A percentile compares a stretch with the other conserved stretches of the same genome.
Evolutionary conservation across 2,797 vertebrate species (phyloP).

Genomic region (Sebastes variabilis): DNA sequence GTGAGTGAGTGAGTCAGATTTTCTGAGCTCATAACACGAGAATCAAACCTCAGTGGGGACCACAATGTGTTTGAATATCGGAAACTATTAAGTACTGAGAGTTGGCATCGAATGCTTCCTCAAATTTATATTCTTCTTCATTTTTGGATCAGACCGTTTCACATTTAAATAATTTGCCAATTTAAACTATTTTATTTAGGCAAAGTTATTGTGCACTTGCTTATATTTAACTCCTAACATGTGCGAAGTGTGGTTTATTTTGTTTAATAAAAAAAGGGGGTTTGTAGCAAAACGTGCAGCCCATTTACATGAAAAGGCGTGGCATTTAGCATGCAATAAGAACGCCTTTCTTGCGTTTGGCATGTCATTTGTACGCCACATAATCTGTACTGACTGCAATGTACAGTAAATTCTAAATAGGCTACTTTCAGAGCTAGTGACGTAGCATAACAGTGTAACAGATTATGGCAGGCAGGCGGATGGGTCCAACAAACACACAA

Average conservation of each 20-base stretch:
- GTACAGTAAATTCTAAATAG: too few species aligned
- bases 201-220: neutral
- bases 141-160: neutral
- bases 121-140: neutral
- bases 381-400: too few species aligned
- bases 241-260: neutral
- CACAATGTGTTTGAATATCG: neutral
- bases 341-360: too few species aligned
- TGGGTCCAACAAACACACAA: too few species aligned
- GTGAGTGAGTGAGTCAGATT: slow-evolving; percentile 30
- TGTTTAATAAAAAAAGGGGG: neutral
- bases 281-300: neutral
- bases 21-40: neutral
- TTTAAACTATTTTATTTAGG: neutral
- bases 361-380: too few species aligned
- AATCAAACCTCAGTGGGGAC: neutral
- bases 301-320: too few species aligned
- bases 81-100: neutral
- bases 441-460: too few species aligned
- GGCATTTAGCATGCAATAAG: too few species aligned
- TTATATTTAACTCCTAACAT: neutral
- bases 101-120: neutral
- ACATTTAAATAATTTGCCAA: neutral
- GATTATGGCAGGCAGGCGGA: too few species aligned
- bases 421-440: too few species aligned